Base-by-base conservation (phyloP, 1,140 invertebrate genomes). In the Lordiphosa clarofinis region DNA sequence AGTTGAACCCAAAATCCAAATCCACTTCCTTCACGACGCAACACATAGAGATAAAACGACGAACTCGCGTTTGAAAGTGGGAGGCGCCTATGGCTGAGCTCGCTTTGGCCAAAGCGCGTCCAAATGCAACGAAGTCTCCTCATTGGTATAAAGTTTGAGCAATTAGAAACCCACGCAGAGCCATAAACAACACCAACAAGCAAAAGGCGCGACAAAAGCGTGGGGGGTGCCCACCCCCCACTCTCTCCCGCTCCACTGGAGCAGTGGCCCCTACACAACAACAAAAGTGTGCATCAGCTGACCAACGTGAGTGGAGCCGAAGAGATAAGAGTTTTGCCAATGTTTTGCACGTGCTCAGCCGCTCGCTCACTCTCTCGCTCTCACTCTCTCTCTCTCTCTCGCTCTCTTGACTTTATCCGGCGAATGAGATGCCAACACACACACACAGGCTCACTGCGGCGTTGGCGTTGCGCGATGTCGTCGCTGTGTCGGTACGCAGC, bases 61-160 rank as follows among this genome's bases (percentile, higher is more conserved):
- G 54, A 60, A 52, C 60, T 44, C 38, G 55, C 56, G 15, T 49
- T 54, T 21, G 54, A 75, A 87, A 87, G 82, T 87, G 75, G 82
- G 82, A 87, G 82, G 82, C 64, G 82, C 82, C 75, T 78, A 73
- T 75, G 84, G n/a, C 58, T 74, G 58, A 86, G 73, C 71, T 71
- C 74, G 64, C 63, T 62, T 67, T 62, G 43, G 68, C 73, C 67
- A 67, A 74, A 74, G 72, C 73, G 72, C 28, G 28, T 31, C 74
- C 74, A 78, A 82, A 73, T 84, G 76, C 76, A 82, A 71, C 76
- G 68, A 72, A 84, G 78, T 78, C 64, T 62, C 76, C 76, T 79
- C 82, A 86, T 86, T 86, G 82, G 82, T 69, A 86, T 87, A 86
- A 66, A 65, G 73, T 79, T 81, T 79, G 81, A 86, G 82, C 82